A percentile compares a stretch with the other conserved stretches of the same genome.
Evolutionary conservation across 2,888 invertebrate species (phyloP).

Genomic region (Andrena trimmerana): DNA sequence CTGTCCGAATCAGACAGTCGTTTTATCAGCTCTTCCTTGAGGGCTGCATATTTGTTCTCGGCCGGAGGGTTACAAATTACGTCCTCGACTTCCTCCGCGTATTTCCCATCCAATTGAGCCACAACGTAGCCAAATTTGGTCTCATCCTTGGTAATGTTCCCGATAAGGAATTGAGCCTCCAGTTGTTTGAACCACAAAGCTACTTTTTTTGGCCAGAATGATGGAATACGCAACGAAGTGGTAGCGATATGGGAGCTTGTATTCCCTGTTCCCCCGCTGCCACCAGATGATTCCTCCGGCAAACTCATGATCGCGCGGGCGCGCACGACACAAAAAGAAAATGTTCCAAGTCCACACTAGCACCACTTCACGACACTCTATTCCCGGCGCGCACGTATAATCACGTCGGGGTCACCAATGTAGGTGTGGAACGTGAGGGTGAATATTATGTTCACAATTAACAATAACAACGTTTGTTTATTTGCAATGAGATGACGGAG

Average conservation of each 20-base stretch:
- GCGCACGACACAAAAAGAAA: too few relatives aligned
- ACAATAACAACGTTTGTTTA: too few relatives aligned
- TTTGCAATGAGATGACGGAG: too few relatives aligned
- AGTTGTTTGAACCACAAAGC: not conserved
- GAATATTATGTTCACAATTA: too few relatives aligned
- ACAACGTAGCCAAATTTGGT: not conserved
- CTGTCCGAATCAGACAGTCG: conserved; percentile 1
- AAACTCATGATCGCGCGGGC: too few relatives aligned
- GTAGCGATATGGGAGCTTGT: too few relatives aligned
- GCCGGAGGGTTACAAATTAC: not conserved
- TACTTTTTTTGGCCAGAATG: not conserved
- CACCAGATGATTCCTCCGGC: fast-evolving
- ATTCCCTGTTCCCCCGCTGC: too few relatives aligned
- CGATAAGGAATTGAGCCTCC: not conserved
- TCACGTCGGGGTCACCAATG: too few relatives aligned
- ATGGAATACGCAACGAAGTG: not conserved
- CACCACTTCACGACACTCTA: too few relatives aligned
- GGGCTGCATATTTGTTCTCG: not conserved
- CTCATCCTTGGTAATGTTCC: not conserved
- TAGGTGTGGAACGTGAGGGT: too few relatives aligned
- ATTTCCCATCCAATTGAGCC: not conserved
- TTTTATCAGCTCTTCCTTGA: not conserved
- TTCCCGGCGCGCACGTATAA: too few relatives aligned
- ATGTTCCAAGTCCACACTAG: too few relatives aligned
- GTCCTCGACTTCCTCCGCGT: conserved; percentile 1